Conservation (phyloP, 1,140 invertebrate genomes). For the Ruditapes philippinarum region DNA sequence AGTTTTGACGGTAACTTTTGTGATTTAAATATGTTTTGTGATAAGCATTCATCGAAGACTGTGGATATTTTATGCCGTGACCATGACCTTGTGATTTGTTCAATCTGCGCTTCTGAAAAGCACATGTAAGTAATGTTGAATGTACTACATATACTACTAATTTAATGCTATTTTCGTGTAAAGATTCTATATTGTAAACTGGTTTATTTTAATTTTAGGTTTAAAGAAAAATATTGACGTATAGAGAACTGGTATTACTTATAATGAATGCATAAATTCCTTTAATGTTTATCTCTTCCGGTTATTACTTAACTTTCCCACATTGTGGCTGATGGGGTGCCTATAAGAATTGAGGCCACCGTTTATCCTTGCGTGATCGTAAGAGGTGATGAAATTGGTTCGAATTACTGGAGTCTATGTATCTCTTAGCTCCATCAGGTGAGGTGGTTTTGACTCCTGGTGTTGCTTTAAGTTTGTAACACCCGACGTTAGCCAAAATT, state of each 20-base stretch:
- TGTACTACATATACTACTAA: no score
- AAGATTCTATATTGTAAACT: background rate
- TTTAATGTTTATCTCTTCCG: no score
- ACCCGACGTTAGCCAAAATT: no score
- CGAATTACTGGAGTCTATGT: no score
- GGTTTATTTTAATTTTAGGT: background rate
- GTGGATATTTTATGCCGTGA: conserved; percentile 3
- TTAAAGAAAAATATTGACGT: background rate
- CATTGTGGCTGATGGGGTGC: no score
- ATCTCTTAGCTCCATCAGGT: no score
- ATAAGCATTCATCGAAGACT: background rate
- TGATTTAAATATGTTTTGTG: background rate
- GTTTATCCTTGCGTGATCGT: no score
- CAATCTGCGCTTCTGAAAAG: background rate
- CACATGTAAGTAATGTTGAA: conserved; percentile 38
- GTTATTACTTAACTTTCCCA: no score
- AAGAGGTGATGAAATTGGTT: no score
- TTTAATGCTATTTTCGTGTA: background rate
- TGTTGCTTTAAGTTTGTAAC: no score
- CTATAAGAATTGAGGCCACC: no score
- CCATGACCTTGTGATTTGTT: conserved; percentile 7
- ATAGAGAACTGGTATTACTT: background rate
- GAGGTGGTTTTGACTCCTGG: no score
- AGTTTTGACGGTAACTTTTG: background rate
- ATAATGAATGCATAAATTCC: background rate